Evolutionary conservation across 2,113 vertebrate genomes (phyloP), one percentile per base, ranked within the genome.

Genomic region (Vimba vimba): DNA sequence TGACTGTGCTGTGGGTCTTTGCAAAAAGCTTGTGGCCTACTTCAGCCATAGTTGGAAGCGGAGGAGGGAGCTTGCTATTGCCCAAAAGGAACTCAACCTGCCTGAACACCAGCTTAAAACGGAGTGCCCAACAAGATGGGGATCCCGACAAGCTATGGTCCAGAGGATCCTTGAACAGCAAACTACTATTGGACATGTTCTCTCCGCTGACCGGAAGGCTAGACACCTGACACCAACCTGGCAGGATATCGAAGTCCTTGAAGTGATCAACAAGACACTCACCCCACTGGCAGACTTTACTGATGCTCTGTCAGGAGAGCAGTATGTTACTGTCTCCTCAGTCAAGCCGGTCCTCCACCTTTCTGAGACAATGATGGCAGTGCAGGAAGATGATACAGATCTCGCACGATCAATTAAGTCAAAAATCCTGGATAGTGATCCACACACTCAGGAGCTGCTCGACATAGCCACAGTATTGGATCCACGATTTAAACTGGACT

Each of bases 41-140:
- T 45, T 73, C 19, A 73, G 69, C 21, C 69, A 73, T 73, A 45
- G 10, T 73, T 45, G 69, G 69, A 73, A n/a, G 39, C 10, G 36
- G 69, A 73, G 39, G 39, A n/a, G n/a, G n/a, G 69, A 73, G 69
- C 19, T 73, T 73, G 69, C 69, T 73, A 2, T 43, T 73, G 36
- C 36, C 39, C 9, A 73, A 30, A 73, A 73, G 39, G 69, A 73
- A 23, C 71, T 74, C 39, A 71, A 71, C 36, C 4, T 68, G 6
- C 64, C 64, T 68, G 15, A 33, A 68, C 64, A 33, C 30, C 15
- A 68, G 27, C 64, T 68, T 33, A 68, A 33, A 68, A 68, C 64
- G 0, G 13, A 2, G 30, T 68, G 64, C 13, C 6, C 64, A 68
- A 33, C 30, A 27, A 73, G 69, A 73, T n/a, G 36, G 69, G 36